These are phyloP conservation scores for Drosophila sp. DNA, from an alignment of 1,140 invertebrate genomes.

Conservation along the genomic window DNA sequence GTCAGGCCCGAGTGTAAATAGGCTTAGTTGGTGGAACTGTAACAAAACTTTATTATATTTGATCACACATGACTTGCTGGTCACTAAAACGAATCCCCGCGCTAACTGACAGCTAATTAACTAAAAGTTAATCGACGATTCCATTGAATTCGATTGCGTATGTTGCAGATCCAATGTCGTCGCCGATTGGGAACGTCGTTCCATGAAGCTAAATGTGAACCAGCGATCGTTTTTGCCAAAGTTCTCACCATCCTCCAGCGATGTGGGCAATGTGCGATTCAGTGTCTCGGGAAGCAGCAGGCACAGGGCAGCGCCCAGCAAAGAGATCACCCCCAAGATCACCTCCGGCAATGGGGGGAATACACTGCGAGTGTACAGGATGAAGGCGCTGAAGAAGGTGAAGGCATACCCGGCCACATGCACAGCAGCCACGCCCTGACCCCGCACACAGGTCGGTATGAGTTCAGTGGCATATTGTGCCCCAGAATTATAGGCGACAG, in stretches of 20 bases:
- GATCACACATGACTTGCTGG: slow-evolving; percentile 1
- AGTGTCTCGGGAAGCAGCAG: slow-evolving; percentile 75
- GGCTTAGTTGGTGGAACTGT: background rate
- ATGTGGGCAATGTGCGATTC: slow-evolving; percentile 84
- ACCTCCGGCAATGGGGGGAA: slow-evolving; percentile 85
- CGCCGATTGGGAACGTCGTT: slow-evolving; percentile 63
- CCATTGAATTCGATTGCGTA: slow-evolving; percentile 37
- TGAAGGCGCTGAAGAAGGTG: slow-evolving; percentile 74
- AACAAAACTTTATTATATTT: background rate
- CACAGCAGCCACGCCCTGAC: slow-evolving; percentile 84
- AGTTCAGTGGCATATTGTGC: slow-evolving; percentile 87
- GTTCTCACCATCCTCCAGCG: slow-evolving; percentile 85
- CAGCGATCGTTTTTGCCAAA: slow-evolving; percentile 85
- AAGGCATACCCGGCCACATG: slow-evolving; percentile 85
- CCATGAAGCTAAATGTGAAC: slow-evolving; percentile 71
- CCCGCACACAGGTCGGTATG: slow-evolving; percentile 87
- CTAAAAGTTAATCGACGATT: slow-evolving; percentile 49
- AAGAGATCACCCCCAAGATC: slow-evolving; percentile 83
- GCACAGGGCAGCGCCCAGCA: slow-evolving; percentile 84
- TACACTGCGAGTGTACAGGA: slow-evolving; percentile 76
- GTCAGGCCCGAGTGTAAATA: background rate
- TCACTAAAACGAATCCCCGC: background rate
- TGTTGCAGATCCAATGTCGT: slow-evolving; percentile 36
- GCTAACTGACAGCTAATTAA: background rate
- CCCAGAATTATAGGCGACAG: slow-evolving; percentile 87